A percentile compares a stretch with the other conserved stretches of the same genome.
Evolutionary conservation across 1,140 invertebrate genomes (phyloP).

Genomic region (Chlorops oryzae): DNA sequence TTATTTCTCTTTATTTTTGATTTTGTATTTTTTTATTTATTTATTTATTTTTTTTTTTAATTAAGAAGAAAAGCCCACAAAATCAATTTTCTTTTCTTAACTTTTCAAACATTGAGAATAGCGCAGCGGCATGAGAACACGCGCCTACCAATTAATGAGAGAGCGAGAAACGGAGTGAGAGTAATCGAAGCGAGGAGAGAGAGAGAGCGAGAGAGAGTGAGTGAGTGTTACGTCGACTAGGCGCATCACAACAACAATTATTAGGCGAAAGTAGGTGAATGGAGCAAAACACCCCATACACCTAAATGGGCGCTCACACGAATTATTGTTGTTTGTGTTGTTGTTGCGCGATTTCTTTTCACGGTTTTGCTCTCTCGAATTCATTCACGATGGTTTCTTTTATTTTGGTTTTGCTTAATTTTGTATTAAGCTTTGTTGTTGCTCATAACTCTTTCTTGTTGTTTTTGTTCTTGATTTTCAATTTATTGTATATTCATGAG

Average conservation of each 20-base stretch:
- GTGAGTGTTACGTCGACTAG: not conserved
- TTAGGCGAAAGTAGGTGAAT: slow-evolving; percentile 43
- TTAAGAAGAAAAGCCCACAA: too few relatives aligned
- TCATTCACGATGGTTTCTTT: slow-evolving; percentile 2
- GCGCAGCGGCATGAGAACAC: too few relatives aligned
- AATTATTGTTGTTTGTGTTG: slow-evolving; percentile 8
- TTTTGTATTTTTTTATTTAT: too few relatives aligned
- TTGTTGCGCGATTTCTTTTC: slow-evolving; percentile 9
- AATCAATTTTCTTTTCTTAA: too few relatives aligned
- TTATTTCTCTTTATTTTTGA: too few relatives aligned
- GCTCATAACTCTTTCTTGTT: not conserved
- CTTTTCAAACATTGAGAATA: too few relatives aligned
- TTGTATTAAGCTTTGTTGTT: not conserved
- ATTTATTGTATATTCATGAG: not conserved
- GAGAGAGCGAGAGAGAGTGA: too few relatives aligned
- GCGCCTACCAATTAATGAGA: slow-evolving; percentile 11
- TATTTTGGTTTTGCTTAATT: slow-evolving; percentile 1
- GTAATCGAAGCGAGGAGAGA: slow-evolving; percentile 27
- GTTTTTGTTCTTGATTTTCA: not conserved
- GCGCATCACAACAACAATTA: slow-evolving; percentile 3
- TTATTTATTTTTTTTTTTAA: too few relatives aligned
- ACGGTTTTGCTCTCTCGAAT: slow-evolving; percentile 3
- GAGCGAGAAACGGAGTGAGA: slow-evolving; percentile 10
- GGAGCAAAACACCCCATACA: slow-evolving; percentile 35
- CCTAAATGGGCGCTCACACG: slow-evolving; percentile 4